Percentiles rank a stretch among this genome's conserved stretches.
Conservation (phyloP, 2,888 invertebrate genomes). For the Rapana venosa region DNA sequence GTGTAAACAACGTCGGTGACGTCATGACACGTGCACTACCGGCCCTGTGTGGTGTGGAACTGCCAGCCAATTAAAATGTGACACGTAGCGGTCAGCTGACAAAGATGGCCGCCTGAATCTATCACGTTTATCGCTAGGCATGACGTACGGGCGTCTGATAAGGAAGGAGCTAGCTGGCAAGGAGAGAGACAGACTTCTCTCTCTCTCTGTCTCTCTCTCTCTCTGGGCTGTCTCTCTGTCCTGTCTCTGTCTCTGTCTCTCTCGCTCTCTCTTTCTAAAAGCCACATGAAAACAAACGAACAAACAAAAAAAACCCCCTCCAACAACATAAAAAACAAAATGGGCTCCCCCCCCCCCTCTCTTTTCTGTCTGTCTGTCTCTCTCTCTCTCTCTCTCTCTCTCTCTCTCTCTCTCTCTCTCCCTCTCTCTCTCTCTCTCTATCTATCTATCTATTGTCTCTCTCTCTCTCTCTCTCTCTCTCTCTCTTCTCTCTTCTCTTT, state of each 20-base stretch:
- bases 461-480: not conserved
- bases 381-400: not conserved
- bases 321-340: too few relatives aligned
- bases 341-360: not conserved
- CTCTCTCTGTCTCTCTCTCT: slow-evolving; percentile 13
- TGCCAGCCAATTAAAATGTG: slow-evolving; percentile 34
- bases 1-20: not conserved
- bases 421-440: not conserved
- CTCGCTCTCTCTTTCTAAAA: not conserved
- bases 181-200: not conserved
- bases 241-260: not conserved
- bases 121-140: slow-evolving; percentile 21
- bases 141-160: not conserved
- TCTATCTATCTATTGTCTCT: not conserved
- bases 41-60: not conserved
- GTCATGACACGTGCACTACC: not conserved
- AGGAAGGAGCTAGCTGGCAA: not conserved
- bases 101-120: slow-evolving; percentile 32
- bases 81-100: slow-evolving; percentile 40
- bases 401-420: not conserved
- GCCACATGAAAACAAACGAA: too few relatives aligned
- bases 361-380: not conserved
- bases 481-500: too few relatives aligned
- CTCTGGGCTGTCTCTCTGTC: not conserved
- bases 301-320: too few relatives aligned